Percentiles rank a stretch among this genome's conserved stretches.
phyloP scores from a whole-genome alignment of 2,888 invertebrate genomes.

The Thyatira batis region DNA sequence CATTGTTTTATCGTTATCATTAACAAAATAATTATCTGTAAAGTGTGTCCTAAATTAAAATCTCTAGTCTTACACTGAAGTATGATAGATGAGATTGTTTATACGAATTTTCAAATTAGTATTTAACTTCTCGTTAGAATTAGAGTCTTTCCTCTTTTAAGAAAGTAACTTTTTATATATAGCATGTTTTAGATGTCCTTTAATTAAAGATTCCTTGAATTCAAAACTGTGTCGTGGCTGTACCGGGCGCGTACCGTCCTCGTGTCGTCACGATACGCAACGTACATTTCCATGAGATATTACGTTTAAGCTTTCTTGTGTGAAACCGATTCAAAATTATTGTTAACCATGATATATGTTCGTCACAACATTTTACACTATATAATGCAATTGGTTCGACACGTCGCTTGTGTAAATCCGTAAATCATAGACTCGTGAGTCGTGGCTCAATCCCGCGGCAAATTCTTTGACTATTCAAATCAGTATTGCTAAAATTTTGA shows the following conservation, averaged over 20 bases:
- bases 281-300: constrained; percentile 1
- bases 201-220: background rate
- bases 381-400: background rate
- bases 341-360: constrained; percentile 4
- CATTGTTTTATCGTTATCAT: no score
- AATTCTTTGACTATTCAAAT: background rate
- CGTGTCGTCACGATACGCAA: background rate
- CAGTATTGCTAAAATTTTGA: background rate
- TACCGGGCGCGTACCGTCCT: background rate
- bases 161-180: no score
- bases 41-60: no score
- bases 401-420: background rate
- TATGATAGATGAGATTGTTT: no score
- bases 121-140: no score
- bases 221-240: background rate
- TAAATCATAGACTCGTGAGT: background rate
- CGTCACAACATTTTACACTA: constrained; percentile 2
- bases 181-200: no score
- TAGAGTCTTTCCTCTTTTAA: no score
- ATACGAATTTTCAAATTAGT: no score
- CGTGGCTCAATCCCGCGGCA: background rate
- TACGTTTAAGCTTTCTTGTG: constrained; percentile 15
- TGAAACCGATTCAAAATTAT: constrained; percentile 4
- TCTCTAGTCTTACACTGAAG: no score
- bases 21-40: no score